Evolutionary conservation across 2,113 vertebrate species (phyloP).

Genomic region (Apteryx mantelli): DNA sequence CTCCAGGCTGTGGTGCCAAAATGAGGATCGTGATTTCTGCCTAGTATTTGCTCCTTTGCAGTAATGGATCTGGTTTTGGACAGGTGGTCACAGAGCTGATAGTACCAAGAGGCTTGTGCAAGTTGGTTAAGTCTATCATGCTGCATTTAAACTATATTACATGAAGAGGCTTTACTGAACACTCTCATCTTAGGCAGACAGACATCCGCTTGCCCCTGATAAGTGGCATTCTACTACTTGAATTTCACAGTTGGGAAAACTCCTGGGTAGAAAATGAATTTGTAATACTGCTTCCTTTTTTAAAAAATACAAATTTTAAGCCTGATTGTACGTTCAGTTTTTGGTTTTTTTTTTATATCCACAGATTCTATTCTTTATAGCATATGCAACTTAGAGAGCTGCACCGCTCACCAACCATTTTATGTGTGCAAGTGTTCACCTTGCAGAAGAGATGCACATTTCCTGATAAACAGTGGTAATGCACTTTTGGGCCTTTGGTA

Average conservation of each 20-base stretch:
- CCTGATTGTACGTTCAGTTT: neutral
- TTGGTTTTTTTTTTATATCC: neutral
- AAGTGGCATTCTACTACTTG: neutral
- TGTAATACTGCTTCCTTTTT: neutral
- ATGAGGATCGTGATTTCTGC: neutral
- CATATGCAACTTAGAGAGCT: neutral
- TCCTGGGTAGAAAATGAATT: neutral
- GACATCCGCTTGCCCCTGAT: neutral
- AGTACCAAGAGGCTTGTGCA: neutral
- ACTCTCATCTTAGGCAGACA: neutral
- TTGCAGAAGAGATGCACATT: neutral
- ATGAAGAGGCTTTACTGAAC: neutral
- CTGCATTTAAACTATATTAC: neutral
- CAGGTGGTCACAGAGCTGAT: neutral
- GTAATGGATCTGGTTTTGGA: neutral
- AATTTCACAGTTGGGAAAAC: neutral
- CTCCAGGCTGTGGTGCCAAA: neutral
- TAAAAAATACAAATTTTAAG: neutral
- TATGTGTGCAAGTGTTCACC: neutral
- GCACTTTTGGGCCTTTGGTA: neutral
- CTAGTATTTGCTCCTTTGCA: neutral
- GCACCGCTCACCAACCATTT: neutral
- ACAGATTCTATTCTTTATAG: neutral
- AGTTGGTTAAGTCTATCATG: neutral
- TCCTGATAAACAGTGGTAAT: neutral